These are phyloP conservation scores for Heliconius melpomene DNA, from an alignment of 1,140 invertebrate genomes.

Conservation along the genomic window DNA sequence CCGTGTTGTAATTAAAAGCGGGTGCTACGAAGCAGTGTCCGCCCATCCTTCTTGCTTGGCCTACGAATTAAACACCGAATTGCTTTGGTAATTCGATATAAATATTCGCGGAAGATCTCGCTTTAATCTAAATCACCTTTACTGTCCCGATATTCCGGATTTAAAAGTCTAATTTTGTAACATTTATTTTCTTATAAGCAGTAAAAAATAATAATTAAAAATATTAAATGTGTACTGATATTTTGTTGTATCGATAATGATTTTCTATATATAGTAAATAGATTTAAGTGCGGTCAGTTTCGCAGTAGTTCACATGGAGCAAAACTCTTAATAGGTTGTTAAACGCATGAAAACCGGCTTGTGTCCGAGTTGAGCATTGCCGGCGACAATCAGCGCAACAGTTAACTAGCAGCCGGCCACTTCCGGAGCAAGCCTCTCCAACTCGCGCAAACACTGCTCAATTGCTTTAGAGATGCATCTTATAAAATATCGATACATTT, in stretches of 20 bases:
- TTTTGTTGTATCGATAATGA: too few species aligned
- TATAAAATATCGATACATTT: conserved; percentile 44
- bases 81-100: conserved; percentile 79
- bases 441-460: conserved; percentile 71
- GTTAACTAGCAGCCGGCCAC: conserved; percentile 71
- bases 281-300: conserved; percentile 12
- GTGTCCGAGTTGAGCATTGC: conserved; percentile 34
- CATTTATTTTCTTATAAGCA: conserved; percentile 23
- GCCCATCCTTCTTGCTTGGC: conserved; percentile 78
- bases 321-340: conserved; percentile 45
- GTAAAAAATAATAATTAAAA: background rate
- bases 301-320: conserved; percentile 19
- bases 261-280: background rate
- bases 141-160: conserved; percentile 54
- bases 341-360: conserved; percentile 39
- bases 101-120: conserved; percentile 73
- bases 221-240: too few species aligned
- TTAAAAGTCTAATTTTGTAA: conserved; percentile 40
- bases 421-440: conserved; percentile 68
- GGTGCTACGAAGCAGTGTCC: conserved; percentile 59
- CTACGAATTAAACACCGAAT: conserved; percentile 79
- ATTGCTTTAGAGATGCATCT: conserved; percentile 61
- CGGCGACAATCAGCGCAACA: conserved; percentile 72
- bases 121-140: conserved; percentile 79
- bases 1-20: conserved; percentile 79